Conservation (phyloP, 2,888 invertebrate species). For the Augochlorella aurata region DNA sequence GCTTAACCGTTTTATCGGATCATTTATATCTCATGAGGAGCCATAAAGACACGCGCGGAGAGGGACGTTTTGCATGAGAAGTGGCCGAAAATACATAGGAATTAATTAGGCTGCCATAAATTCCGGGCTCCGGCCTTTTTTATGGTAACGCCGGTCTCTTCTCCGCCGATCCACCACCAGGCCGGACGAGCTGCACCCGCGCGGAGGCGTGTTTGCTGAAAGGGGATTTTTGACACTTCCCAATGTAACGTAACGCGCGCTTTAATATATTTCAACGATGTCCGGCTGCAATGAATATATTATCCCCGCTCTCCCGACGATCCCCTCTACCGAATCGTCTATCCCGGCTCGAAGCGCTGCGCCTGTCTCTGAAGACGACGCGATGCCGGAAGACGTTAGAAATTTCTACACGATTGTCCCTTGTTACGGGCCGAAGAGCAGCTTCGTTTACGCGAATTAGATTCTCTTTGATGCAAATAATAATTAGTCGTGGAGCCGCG, state of each 20-base stretch:
- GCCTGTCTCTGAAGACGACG: neutral
- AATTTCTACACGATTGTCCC: too few relatives aligned
- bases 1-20: conserved; percentile 78
- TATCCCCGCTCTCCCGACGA: conserved; percentile 33
- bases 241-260: conserved; percentile 29
- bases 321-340: conserved; percentile 12
- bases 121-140: conserved; percentile 63
- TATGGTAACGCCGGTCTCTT: conserved; percentile 45
- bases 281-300: conserved; percentile 50
- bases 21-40: conserved; percentile 75
- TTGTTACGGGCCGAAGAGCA: too few relatives aligned
- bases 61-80: conserved; percentile 74
- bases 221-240: conserved; percentile 52
- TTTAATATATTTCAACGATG: conserved; percentile 37
- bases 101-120: conserved; percentile 77
- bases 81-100: conserved; percentile 73
- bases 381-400: neutral
- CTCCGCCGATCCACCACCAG: too few relatives aligned
- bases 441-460: too few relatives aligned
- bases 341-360: neutral
- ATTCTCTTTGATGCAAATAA: too few relatives aligned
- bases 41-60: conserved; percentile 71
- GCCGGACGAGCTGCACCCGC: neutral
- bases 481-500: too few relatives aligned
- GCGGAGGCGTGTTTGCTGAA: conserved; percentile 49